These are phyloP conservation scores for Baccha elongata DNA, from an alignment of 2,888 invertebrate species.

Conservation along the genomic window DNA sequence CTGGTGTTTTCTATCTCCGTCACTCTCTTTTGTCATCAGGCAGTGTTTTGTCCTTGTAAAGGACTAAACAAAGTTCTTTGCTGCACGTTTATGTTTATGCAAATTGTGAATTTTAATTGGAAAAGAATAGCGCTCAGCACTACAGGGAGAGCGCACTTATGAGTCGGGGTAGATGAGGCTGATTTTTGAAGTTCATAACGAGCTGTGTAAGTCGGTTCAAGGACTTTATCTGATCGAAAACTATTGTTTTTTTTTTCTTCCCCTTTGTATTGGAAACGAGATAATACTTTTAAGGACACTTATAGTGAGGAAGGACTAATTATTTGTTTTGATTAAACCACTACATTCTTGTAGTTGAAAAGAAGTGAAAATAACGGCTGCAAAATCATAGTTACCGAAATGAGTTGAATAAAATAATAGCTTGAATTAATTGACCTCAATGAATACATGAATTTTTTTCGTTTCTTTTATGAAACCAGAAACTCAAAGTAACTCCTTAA, in stretches of 20 bases:
- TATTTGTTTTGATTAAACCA: constrained; percentile 62
- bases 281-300: constrained; percentile 43
- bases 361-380: neutral
- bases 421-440: neutral
- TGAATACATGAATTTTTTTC: too few species aligned
- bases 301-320: constrained; percentile 45
- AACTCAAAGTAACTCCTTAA: too few species aligned
- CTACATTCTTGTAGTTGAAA: neutral
- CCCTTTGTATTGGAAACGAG: constrained; percentile 16
- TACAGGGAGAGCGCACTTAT: constrained; percentile 45
- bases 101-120: constrained; percentile 73
- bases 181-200: constrained; percentile 56
- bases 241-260: constrained; percentile 17
- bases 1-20: neutral
- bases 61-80: constrained; percentile 48
- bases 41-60: constrained; percentile 53
- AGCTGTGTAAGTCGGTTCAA: constrained; percentile 35
- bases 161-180: constrained; percentile 60
- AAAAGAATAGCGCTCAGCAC: constrained; percentile 65
- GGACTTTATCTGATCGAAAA: constrained; percentile 51
- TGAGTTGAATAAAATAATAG: neutral
- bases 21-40: constrained; percentile 37
- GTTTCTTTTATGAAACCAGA: too few species aligned
- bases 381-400: neutral
- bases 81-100: constrained; percentile 66